A percentile compares a stretch with the other conserved stretches of the same genome.
These are phyloP conservation scores for Yponomeuta cagnagella DNA, from an alignment of 2,888 invertebrate species.

Conservation along the genomic window DNA sequence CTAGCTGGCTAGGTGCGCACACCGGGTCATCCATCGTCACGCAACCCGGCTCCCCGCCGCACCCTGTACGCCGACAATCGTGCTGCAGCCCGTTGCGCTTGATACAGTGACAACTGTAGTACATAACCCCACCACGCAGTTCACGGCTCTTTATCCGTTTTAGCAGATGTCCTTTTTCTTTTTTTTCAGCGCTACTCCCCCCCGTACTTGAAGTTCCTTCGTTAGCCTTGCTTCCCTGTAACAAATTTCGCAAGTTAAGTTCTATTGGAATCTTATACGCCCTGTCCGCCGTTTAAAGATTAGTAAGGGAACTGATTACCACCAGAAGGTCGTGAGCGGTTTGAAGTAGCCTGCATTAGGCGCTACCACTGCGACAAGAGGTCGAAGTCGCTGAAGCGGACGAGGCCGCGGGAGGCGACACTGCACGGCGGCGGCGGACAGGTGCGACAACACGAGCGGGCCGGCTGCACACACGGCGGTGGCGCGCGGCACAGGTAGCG, in stretches of 20 bases:
- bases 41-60: conserved; percentile 71
- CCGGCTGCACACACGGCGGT: conserved; percentile 59
- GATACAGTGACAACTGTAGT: conserved; percentile 75
- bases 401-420: conserved; percentile 25
- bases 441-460: conserved; percentile 22
- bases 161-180: conserved; percentile 62
- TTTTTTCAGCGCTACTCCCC: conserved; percentile 56
- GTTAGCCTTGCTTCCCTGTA: conserved; percentile 48
- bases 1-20: conserved; percentile 71
- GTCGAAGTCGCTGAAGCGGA: conserved; percentile 70
- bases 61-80: conserved; percentile 71
- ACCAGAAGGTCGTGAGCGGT: conserved; percentile 28
- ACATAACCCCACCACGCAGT: conserved; percentile 71
- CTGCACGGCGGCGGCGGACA: neutral
- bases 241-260: conserved; percentile 5
- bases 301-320: conserved; percentile 45
- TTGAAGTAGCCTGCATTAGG: conserved; percentile 30
- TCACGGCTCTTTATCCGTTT: conserved; percentile 70
- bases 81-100: conserved; percentile 78
- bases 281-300: conserved; percentile 49
- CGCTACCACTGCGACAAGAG: conserved; percentile 63
- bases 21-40: conserved; percentile 69
- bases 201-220: conserved; percentile 40
- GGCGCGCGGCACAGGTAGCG: conserved; percentile 65
- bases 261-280: conserved; percentile 17